A percentile compares a stretch with the other conserved stretches of the same genome.
phyloP scores from a whole-genome alignment of 1,140 invertebrate genomes.

The Drosophila arawakana region DNA sequence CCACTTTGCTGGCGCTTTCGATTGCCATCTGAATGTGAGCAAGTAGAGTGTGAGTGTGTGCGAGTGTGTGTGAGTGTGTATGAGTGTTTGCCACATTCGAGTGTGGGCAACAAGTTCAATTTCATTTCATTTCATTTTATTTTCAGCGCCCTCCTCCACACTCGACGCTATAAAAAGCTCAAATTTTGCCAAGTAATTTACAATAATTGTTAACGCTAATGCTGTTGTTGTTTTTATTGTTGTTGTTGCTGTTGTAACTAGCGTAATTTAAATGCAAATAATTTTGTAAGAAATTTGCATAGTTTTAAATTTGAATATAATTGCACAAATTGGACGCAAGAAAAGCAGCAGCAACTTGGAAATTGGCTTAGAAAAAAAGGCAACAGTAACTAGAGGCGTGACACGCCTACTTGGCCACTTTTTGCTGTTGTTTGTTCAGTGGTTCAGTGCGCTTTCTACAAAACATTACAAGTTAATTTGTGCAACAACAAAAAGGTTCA shows the following conservation, averaged over 20 bases:
- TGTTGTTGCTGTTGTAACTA: conserved; percentile 15
- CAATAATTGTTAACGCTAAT: conserved; percentile 72
- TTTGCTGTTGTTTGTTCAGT: conserved; percentile 20
- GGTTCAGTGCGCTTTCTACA: conserved; percentile 71
- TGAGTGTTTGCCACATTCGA: conserved; percentile 11
- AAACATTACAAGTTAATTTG: conserved; percentile 61
- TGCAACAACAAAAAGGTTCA: conserved; percentile 65
- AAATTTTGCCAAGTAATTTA: conserved; percentile 67
- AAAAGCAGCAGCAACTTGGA: conserved; percentile 32
- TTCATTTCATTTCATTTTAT: conserved; percentile 62
- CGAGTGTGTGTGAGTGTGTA: not conserved
- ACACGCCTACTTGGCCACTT: conserved; percentile 65
- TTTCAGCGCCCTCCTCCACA: conserved; percentile 12
- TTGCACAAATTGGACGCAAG: conserved; percentile 72
- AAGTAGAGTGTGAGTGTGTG: not conserved
- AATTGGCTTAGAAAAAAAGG: conserved; percentile 53
- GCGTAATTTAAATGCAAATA: conserved; percentile 80
- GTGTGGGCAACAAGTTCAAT: conserved; percentile 74
- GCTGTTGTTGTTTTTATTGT: conserved; percentile 30
- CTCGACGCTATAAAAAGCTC: not conserved
- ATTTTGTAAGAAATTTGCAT: conserved; percentile 75
- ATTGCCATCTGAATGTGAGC: conserved; percentile 11
- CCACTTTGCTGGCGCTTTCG: conserved; percentile 6
- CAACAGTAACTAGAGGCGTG: conserved; percentile 8
- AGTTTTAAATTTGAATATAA: conserved; percentile 81